Conservation (phyloP, 2,797 vertebrate species). For the Octomys mimax region DNA sequence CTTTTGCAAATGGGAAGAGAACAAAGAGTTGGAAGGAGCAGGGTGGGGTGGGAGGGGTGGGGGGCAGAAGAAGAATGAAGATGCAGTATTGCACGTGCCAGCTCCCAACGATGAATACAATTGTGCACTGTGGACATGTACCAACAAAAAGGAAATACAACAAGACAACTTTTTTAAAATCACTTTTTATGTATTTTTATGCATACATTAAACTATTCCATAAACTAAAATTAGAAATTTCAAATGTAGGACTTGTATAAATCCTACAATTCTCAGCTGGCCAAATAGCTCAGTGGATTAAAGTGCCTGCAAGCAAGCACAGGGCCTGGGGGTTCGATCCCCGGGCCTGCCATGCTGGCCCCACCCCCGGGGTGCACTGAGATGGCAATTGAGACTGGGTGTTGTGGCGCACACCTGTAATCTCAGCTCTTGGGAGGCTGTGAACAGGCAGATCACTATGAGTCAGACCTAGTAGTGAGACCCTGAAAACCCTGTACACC, state of each 20-base stretch:
- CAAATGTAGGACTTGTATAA: not conserved
- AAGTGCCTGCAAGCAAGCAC: too few relatives aligned
- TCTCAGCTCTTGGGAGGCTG: too few relatives aligned
- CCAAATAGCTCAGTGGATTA: too few relatives aligned
- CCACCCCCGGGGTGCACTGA: too few relatives aligned
- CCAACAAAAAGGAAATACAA: not conserved
- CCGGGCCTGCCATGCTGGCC: too few relatives aligned
- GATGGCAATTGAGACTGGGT: too few relatives aligned
- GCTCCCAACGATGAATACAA: not conserved
- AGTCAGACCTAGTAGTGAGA: too few relatives aligned
- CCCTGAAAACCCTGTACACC: too few relatives aligned
- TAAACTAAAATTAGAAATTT: slow-evolving; percentile 16
- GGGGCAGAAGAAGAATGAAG: not conserved
- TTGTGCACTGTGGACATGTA: not conserved
- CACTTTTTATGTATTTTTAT: slow-evolving; percentile 1
- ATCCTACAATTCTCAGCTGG: not conserved
- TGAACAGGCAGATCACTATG: too few relatives aligned
- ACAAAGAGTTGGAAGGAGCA: not conserved
- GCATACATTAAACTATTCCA: not conserved
- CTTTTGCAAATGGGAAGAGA: not conserved
- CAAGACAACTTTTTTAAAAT: slow-evolving; percentile 23
- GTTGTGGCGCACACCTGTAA: too few relatives aligned
- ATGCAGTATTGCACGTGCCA: not conserved
- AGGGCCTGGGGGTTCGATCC: too few relatives aligned
- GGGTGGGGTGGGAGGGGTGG: not conserved